Percentiles rank a stretch among this genome's conserved stretches.
Evolutionary conservation across 2,888 invertebrate genomes (phyloP).

Genomic region (Brachypalpus laphriformis): DNA sequence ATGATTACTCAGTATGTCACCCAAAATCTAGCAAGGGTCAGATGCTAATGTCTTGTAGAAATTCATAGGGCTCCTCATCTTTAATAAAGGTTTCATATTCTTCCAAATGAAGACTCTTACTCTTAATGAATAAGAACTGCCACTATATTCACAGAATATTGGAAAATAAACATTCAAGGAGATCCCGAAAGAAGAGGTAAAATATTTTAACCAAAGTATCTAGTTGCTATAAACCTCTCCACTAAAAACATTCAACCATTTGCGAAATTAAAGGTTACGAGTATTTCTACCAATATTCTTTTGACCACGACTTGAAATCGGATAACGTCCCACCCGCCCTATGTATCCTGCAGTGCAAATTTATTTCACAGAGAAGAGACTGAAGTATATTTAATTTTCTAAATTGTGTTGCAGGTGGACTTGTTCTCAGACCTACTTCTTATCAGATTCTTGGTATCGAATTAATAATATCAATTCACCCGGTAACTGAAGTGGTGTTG

Average conservation of each 20-base stretch:
- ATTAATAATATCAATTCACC: slow-evolving; percentile 72
- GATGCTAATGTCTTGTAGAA: too few relatives aligned
- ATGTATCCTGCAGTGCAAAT: slow-evolving; percentile 19
- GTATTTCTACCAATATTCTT: slow-evolving; percentile 6
- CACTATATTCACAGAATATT: too few relatives aligned
- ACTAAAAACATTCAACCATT: not conserved
- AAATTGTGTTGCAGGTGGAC: slow-evolving; percentile 69
- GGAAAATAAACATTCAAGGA: not conserved
- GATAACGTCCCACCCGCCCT: slow-evolving; percentile 31
- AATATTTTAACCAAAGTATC: slow-evolving; percentile 2
- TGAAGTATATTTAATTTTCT: slow-evolving; percentile 72
- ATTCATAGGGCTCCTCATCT: too few relatives aligned
- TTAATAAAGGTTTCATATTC: too few relatives aligned
- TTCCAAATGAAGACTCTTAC: too few relatives aligned
- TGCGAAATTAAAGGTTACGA: slow-evolving; percentile 19
- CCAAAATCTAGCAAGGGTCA: too few relatives aligned
- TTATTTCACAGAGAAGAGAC: slow-evolving; percentile 21
- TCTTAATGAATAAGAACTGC: too few relatives aligned
- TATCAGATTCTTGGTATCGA: slow-evolving; percentile 61
- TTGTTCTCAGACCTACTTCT: slow-evolving; percentile 51
- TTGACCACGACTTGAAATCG: slow-evolving; percentile 38
- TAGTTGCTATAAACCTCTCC: not conserved
- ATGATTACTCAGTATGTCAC: too few relatives aligned
- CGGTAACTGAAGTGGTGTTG: slow-evolving; percentile 41
- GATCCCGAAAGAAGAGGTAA: not conserved